Evolutionary conservation across 2,888 invertebrate species (phyloP), one percentile per base, ranked within the genome.

Genomic region (Athalia rosae): DNA sequence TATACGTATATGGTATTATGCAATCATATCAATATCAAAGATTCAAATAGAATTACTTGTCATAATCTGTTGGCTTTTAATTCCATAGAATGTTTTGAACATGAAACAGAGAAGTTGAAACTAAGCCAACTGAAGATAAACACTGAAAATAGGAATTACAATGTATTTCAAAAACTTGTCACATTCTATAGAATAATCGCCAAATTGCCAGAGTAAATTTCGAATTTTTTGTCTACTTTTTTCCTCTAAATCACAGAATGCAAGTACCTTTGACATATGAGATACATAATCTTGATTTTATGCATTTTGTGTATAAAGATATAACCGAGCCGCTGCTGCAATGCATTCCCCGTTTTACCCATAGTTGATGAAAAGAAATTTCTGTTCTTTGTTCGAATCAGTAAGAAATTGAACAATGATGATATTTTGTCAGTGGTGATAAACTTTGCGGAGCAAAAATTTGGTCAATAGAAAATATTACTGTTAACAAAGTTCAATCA

Each of bases 271-370:
- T 8, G 1, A 28, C 28, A 53, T 1, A 50, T 48, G 28, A 53
- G 50, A 47, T 4, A 28, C 15, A 61, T 28, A 8, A 15, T n/a
- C 47, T 53, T 53, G n/a, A 8, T n/a, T n/a, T 3, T 11, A 59
- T 59, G n/a, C 15, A 59, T 15, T 59, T 59, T 59, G 13, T 59
- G 7, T 43, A 11, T 6, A 58, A 13, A 11, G n/a, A 69, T 56
- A 66, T 48, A 11, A 43, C 56, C 56, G 11, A 13, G 7, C 56
- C 56, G 69, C 69, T 69, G 69, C 69, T 69, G 69, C 69, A 13
- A 41, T 58, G 69, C 69, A 53, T 69, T 69, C 69, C 69, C 56
- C 69, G 41, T 43, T 56, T 56, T n/a, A 8, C 15, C 47, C 50
- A 6, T 53, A n/a, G 67, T 9, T 67, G 2, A n/a, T n/a, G 8